phyloP scores from a whole-genome alignment of 2,797 vertebrate species.

The Mycteria americana region DNA sequence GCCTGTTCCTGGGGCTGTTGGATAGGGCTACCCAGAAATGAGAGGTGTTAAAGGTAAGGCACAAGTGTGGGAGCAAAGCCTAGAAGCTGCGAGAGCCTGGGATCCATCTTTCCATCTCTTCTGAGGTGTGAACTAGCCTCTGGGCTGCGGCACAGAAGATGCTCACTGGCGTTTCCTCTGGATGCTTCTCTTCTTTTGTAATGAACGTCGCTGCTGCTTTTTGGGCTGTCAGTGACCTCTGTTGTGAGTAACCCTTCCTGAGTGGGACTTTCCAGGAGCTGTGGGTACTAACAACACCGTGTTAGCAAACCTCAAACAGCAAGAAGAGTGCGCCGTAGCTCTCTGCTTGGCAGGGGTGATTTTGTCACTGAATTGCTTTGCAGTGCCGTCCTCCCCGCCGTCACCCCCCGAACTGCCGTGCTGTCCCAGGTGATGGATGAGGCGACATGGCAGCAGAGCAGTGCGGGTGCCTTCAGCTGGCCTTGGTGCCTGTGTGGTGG shows the following conservation, averaged over 20 bases:
- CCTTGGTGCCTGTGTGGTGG: neutral
- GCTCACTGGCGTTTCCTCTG: neutral
- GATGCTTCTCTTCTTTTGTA: neutral
- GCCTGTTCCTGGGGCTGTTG: neutral
- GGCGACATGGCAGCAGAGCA: accelerated
- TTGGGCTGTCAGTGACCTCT: neutral
- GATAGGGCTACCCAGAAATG: neutral
- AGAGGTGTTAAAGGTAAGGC: neutral
- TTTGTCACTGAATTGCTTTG: neutral
- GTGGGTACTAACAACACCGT: accelerated
- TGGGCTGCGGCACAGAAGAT: neutral
- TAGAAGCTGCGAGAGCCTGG: neutral
- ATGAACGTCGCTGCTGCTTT: neutral
- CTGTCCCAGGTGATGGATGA: neutral
- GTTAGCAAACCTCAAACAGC: neutral
- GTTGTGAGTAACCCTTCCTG: neutral
- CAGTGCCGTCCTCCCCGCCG: accelerated
- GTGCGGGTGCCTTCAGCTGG: neutral
- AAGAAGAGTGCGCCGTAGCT: accelerated
- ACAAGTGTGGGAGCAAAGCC: neutral
- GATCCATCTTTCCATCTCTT: neutral
- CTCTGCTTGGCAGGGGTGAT: neutral
- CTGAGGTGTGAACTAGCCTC: neutral
- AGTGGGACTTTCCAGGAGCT: neutral
- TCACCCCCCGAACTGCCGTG: neutral